Evolutionary conservation across 2,797 vertebrate species (phyloP), one percentile per base, ranked within the genome.

Genomic region (Falco concolor): DNA sequence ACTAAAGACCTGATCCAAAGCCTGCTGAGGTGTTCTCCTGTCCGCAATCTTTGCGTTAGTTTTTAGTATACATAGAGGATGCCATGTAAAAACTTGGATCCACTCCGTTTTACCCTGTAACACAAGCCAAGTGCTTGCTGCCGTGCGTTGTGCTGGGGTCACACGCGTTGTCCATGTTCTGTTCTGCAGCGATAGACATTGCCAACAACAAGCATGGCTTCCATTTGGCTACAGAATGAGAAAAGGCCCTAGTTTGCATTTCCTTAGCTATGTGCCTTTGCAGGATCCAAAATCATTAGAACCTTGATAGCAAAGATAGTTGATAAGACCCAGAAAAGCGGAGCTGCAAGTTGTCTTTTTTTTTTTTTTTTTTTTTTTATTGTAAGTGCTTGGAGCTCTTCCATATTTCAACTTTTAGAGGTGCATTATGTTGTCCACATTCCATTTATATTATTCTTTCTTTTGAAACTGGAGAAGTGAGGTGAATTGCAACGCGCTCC

Each of bases 401-500:
- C 74, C 34, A 56, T 63, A 12, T 86, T 89, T 91, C 59, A 79
- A 0, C 45, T 88, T 92, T 77, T 50, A 57, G 74, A 93, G n/a
- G 9, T 72, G 32, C 49, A 44, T 90, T 86, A 77, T 87, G 90
- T 92, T 93, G 15, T 74, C 70, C 45, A 6, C 81, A 67, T 72
- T 95, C 83, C 57, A 57, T 96, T 34, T 93, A 52, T 83, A 49
- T 78, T 64, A 65, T 27, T 95, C n/a, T 94, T 97, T 65, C 81
- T 93, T 95, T 91, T 95, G 80, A 60, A 95, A 93, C 69, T 87
- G 75, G 60, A 77, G 89, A 91, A 67, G 38, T 90, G 56, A 56
- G 78, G 77, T 93, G 85, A 68, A 88, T 90, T 93, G 79, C 85
- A 74, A 36, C 65, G 87, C 87, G 56, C 73, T 91, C 22, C 45